phyloP scores from a whole-genome alignment of 2,797 vertebrate genomes.

The Delichon dasypus region DNA sequence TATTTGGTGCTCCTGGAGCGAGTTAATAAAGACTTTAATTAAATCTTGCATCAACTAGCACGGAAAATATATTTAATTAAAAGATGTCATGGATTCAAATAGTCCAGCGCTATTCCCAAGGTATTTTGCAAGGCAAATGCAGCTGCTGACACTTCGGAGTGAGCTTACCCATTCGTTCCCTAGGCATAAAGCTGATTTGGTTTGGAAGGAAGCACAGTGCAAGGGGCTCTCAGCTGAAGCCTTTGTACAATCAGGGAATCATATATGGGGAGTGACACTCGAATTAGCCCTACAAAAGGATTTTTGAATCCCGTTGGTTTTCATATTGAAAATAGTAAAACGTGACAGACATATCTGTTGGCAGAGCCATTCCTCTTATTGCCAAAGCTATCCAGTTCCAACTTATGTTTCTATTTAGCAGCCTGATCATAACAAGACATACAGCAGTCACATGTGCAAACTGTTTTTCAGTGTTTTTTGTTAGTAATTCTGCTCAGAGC shows the following conservation, averaged over 20 bases:
- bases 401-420: not conserved
- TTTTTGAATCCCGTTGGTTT: not conserved
- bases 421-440: not conserved
- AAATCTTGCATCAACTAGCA: conserved; percentile 22
- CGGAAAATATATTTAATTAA: conserved; percentile 56
- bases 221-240: not conserved
- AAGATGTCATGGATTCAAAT: conserved; percentile 33
- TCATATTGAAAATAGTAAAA: not conserved
- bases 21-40: conserved; percentile 54
- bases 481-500: not conserved
- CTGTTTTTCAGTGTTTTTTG: not conserved
- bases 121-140: conserved; percentile 15
- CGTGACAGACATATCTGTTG: not conserved
- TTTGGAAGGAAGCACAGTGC: not conserved
- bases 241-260: not conserved
- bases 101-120: conserved; percentile 45
- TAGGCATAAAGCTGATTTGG: not conserved
- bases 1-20: not conserved
- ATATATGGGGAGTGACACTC: not conserved
- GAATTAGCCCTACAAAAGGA: not conserved
- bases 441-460: not conserved
- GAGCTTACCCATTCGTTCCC: not conserved
- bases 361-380: not conserved
- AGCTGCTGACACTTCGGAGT: not conserved
- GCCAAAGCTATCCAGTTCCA: not conserved